These are phyloP conservation scores for Rhinolophus sinicus DNA, from an alignment of 2,113 vertebrate species.

Conservation along the genomic window DNA sequence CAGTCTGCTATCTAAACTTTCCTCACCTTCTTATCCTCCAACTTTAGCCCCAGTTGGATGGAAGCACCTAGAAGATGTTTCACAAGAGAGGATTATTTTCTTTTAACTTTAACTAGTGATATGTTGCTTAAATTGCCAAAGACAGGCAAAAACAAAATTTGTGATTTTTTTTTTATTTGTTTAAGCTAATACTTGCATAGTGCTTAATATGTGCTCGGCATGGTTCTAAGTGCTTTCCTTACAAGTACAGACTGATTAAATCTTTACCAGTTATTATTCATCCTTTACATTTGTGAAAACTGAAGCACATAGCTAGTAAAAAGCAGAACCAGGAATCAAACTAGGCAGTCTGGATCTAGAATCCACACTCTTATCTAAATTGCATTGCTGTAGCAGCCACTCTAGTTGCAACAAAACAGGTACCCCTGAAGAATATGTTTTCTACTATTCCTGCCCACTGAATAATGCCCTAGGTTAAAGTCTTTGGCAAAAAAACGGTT, in stretches of 20 bases:
- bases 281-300: constrained; percentile 4
- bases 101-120: neutral
- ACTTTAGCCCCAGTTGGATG: neutral
- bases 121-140: neutral
- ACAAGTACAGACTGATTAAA: neutral
- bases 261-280: neutral
- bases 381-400: neutral
- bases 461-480: neutral
- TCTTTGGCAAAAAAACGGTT: neutral
- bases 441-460: neutral
- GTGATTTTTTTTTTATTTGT: neutral
- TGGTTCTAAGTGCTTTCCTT: constrained; percentile 12
- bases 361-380: neutral
- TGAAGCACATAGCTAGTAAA: neutral
- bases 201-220: neutral
- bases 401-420: neutral
- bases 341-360: neutral
- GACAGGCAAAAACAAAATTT: neutral
- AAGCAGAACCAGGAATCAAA: neutral
- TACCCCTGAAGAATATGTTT: neutral
- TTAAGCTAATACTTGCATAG: neutral
- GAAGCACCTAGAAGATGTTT: neutral
- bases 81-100: neutral
- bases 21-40: neutral
- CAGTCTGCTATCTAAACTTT: neutral